Evolutionary conservation across 2,797 vertebrate genomes (phyloP).

Genomic region (Chelonia mydas): DNA sequence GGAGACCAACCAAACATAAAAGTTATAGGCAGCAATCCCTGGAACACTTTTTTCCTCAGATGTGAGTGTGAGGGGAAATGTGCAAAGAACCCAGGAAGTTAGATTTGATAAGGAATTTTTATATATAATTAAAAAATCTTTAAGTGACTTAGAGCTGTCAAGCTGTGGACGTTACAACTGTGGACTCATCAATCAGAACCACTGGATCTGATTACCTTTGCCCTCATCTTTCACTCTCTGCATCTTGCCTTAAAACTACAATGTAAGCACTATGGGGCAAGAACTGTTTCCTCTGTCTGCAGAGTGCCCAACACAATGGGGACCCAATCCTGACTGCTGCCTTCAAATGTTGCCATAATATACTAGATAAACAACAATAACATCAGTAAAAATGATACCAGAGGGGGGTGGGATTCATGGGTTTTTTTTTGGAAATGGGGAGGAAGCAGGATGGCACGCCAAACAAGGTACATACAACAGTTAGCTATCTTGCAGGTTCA

Average conservation of each 20-base stretch:
- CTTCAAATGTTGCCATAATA: neutral
- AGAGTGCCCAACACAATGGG: slow-evolving; percentile 6
- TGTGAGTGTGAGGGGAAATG: neutral
- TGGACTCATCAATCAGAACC: neutral
- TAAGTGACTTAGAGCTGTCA: neutral
- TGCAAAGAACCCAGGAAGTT: slow-evolving; percentile 42
- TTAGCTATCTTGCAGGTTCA: neutral
- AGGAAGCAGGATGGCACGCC: rapidly evolving
- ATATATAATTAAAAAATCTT: neutral
- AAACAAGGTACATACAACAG: neutral
- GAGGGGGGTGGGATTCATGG: neutral
- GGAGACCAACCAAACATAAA: neutral
- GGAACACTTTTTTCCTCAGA: slow-evolving; percentile 29
- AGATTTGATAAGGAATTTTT: slow-evolving; percentile 21
- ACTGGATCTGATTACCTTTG: slow-evolving; percentile 1
- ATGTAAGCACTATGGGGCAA: neutral
- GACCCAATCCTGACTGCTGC: neutral
- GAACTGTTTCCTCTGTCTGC: neutral
- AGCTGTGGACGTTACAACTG: neutral
- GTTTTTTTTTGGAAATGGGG: neutral
- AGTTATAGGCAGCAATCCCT: neutral
- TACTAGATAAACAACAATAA: neutral
- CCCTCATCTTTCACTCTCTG: neutral
- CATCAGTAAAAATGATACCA: neutral
- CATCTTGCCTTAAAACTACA: neutral